phyloP scores from a whole-genome alignment of 1,140 invertebrate genomes.

The Diuraphis noxia region DNA sequence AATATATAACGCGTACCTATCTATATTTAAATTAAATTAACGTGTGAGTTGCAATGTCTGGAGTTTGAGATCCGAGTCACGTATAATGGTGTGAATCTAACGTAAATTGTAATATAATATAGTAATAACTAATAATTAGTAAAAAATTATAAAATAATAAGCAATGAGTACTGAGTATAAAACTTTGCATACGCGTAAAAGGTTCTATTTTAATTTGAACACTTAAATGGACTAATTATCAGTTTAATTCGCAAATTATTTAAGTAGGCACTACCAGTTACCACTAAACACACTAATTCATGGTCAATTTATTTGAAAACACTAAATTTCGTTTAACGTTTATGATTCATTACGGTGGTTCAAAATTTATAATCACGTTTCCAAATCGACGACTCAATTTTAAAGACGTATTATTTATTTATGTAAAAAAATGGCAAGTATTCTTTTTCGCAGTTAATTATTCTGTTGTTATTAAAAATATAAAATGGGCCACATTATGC shows the following conservation, averaged over 20 bases:
- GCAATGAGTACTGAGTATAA: not conserved
- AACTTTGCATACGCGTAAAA: not conserved
- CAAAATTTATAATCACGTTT: not conserved
- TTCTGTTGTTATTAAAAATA: not conserved
- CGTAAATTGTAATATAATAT: not conserved
- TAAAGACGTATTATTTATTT: no score
- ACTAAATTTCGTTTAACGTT: not conserved
- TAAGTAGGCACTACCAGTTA: not conserved
- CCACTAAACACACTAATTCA: not conserved
- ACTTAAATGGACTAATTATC: not conserved
- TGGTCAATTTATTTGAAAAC: not conserved
- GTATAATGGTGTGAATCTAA: not conserved
- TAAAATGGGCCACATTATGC: no score
- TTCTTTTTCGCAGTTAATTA: not conserved
- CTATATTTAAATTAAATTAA: not conserved
- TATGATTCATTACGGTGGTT: not conserved
- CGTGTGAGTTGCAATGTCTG: no score
- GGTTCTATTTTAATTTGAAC: not conserved
- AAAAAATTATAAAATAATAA: not conserved
- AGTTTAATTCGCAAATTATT: not conserved
- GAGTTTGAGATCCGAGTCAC: not conserved
- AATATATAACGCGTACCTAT: not conserved
- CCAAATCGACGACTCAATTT: not conserved
- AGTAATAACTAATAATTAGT: not conserved
- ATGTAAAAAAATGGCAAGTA: no score